phyloP scores from a whole-genome alignment of 2,888 invertebrate species.

The Yponomeuta malinellus region DNA sequence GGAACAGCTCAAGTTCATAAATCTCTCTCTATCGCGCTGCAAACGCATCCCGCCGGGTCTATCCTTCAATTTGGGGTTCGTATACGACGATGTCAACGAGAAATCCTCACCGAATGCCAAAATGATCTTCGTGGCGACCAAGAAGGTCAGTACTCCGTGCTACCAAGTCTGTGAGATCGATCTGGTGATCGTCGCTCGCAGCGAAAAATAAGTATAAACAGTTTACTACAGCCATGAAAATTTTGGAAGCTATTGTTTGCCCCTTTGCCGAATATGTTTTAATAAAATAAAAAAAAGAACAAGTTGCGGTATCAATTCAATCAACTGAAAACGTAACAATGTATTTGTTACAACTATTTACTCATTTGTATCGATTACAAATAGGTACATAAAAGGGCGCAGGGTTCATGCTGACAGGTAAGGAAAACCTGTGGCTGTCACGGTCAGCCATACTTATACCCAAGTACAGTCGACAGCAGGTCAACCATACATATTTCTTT shows the following conservation, averaged over 20 bases:
- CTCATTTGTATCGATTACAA: not conserved
- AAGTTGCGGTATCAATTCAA: not conserved
- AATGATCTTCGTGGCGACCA: slow-evolving; percentile 60
- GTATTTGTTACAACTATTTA: slow-evolving; percentile 13
- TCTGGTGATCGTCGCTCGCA: slow-evolving; percentile 32
- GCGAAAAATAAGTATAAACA: slow-evolving; percentile 31
- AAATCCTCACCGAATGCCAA: slow-evolving; percentile 42
- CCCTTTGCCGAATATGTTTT: not conserved
- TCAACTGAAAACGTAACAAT: not conserved
- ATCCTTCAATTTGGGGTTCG: slow-evolving; percentile 51
- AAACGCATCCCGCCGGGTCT: slow-evolving; percentile 60
- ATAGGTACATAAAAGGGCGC: not conserved
- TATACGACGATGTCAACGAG: slow-evolving; percentile 58
- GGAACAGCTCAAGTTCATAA: slow-evolving; percentile 57
- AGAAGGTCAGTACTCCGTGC: slow-evolving; percentile 59
- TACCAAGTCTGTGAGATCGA: slow-evolving; percentile 66
- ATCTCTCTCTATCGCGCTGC: slow-evolving; percentile 47
- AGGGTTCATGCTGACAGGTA: not conserved
- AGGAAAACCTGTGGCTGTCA: not conserved
- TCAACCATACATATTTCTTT: too few species aligned
- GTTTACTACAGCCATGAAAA: too few species aligned
- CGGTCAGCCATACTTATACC: not conserved
- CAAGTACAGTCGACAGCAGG: too few species aligned
- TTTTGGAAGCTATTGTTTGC: not conserved
- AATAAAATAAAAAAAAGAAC: not conserved